These are phyloP conservation scores for Marronus borbonicus DNA, from an alignment of 2,888 invertebrate species.

Conservation along the genomic window DNA sequence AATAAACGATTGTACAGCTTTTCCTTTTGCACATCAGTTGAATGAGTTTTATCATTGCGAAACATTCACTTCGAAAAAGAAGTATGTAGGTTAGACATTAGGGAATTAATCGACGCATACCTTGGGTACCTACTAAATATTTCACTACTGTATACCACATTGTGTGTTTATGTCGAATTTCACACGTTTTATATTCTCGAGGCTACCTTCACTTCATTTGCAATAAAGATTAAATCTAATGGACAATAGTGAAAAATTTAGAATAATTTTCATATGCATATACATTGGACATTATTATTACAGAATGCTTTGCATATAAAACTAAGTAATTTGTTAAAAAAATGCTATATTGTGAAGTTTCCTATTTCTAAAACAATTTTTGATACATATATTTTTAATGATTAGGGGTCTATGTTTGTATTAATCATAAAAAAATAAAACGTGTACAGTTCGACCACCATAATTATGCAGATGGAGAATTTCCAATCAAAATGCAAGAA, in stretches of 20 bases:
- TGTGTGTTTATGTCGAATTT: background rate
- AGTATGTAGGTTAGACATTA: background rate
- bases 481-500: too few species aligned
- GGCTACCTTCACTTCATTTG: slow-evolving; percentile 24
- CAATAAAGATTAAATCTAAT: slow-evolving; percentile 29
- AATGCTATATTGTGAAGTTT: too few species aligned
- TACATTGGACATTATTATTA: background rate
- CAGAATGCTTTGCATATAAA: too few species aligned
- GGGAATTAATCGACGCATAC: background rate
- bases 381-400: too few species aligned
- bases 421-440: too few species aligned
- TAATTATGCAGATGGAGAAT: too few species aligned
- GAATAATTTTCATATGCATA: background rate
- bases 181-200: slow-evolving; percentile 3
- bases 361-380: too few species aligned
- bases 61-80: background rate
- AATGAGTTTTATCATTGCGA: slow-evolving; percentile 13
- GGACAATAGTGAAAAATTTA: background rate
- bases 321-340: too few species aligned
- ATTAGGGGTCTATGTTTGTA: too few species aligned
- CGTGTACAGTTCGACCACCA: too few species aligned
- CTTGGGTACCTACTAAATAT: background rate
- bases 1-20: too few species aligned
- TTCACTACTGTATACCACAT: background rate
- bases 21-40: too few species aligned